Conservation (phyloP, 2,888 invertebrate species). For the Mechanitis mazaeus region DNA sequence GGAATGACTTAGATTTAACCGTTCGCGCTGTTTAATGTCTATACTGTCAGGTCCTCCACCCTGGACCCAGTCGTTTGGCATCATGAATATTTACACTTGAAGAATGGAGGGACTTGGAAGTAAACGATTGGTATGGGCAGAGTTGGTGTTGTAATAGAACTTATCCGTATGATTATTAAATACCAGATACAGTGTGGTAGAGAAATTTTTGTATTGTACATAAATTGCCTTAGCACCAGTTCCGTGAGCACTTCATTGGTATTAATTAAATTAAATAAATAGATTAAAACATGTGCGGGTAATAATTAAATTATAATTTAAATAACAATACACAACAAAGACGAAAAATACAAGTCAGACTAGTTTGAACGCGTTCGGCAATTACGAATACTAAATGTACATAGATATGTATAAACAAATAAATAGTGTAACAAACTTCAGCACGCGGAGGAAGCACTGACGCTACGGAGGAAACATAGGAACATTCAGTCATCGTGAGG, state of each 20-base stretch:
- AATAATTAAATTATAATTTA: slow-evolving; percentile 14
- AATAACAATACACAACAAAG: slow-evolving; percentile 7
- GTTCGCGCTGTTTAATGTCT: slow-evolving; percentile 29
- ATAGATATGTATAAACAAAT: no score
- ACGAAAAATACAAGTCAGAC: slow-evolving; percentile 14
- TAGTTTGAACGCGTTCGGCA: slow-evolving; percentile 13
- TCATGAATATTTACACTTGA: slow-evolving; percentile 26
- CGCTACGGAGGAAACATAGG: slow-evolving; percentile 42
- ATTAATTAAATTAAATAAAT: slow-evolving; percentile 23
- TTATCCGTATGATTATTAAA: slow-evolving; percentile 1
- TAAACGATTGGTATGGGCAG: slow-evolving; percentile 11
- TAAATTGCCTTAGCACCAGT: slow-evolving; percentile 48
- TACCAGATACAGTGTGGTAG: slow-evolving; percentile 19
- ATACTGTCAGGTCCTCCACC: slow-evolving; percentile 16
- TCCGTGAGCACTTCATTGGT: slow-evolving; percentile 44
- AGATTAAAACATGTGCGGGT: slow-evolving; percentile 22
- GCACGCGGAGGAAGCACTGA: slow-evolving; percentile 44
- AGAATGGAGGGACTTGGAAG: slow-evolving; percentile 46
- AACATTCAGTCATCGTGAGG: slow-evolving; percentile 55
- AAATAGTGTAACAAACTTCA: no score
- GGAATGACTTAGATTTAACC: slow-evolving; percentile 56
- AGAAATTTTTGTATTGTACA: slow-evolving; percentile 26
- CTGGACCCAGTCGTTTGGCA: slow-evolving; percentile 34
- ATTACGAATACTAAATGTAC: no score
- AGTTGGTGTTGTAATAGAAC: background rate